Percentiles rank a stretch among this genome's conserved stretches.
These are phyloP conservation scores for Spatula clypeata DNA, from an alignment of 2,797 vertebrate genomes.

Conservation along the genomic window DNA sequence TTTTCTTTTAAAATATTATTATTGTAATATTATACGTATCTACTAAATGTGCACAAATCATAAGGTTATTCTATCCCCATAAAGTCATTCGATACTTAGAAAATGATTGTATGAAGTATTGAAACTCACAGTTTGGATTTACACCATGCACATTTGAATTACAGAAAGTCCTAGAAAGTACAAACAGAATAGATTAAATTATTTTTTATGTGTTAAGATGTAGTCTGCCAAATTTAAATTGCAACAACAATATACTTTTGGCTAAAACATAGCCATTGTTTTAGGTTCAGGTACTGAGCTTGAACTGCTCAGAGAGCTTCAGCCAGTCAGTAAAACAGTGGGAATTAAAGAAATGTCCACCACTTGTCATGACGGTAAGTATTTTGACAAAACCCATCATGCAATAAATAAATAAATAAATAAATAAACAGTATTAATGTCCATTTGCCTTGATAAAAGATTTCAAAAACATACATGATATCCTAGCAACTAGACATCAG, in stretches of 20 bases:
- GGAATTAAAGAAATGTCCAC: neutral
- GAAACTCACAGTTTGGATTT: neutral
- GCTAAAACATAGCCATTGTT: neutral
- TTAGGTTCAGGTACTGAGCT: neutral
- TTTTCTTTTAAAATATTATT: neutral
- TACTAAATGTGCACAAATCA: neutral
- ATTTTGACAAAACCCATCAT: neutral
- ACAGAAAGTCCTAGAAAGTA: neutral
- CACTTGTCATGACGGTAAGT: neutral
- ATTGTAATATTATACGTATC: neutral
- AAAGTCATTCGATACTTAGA: neutral
- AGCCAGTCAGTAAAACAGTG: neutral
- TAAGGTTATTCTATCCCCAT: neutral
- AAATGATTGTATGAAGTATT: neutral
- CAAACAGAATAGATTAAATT: neutral
- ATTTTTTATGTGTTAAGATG: neutral
- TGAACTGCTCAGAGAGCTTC: neutral
- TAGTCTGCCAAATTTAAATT: neutral
- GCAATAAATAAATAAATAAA: neutral
- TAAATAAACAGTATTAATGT: neutral
- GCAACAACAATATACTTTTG: neutral
- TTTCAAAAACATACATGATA: neutral
- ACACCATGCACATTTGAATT: neutral
- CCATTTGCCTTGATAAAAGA: neutral
- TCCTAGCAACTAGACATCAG: conserved; percentile 40